Conservation (phyloP, 2,888 invertebrate species). For the Sesia apiformis region DNA sequence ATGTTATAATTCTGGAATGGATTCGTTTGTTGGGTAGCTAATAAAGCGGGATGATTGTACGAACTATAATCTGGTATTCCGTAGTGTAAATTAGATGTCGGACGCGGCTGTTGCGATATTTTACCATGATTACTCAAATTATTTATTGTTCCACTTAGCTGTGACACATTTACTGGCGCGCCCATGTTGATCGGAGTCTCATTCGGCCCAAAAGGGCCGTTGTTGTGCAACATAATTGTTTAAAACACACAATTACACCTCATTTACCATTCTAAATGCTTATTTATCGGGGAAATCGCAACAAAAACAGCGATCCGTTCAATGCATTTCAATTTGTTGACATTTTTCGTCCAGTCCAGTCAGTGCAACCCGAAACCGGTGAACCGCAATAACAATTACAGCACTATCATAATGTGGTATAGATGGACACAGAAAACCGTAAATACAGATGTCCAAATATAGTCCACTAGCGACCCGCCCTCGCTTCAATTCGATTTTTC, state of each 20-base stretch:
- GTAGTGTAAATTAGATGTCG: conserved; percentile 26
- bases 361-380: background rate
- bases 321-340: conserved; percentile 23
- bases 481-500: too few relatives aligned
- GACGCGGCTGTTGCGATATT: conserved; percentile 30
- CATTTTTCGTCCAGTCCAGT: conserved; percentile 17
- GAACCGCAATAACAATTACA: too few relatives aligned
- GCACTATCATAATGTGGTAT: too few relatives aligned
- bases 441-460: too few relatives aligned
- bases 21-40: conserved; percentile 29
- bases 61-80: conserved; percentile 33
- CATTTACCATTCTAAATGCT: conserved; percentile 14
- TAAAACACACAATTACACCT: conserved; percentile 7
- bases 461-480: too few relatives aligned
- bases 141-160: conserved; percentile 30
- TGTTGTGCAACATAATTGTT: conserved; percentile 50
- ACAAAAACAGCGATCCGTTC: conserved; percentile 21
- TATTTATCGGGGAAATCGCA: conserved; percentile 12
- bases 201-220: conserved; percentile 46
- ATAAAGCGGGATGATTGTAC: conserved; percentile 28
- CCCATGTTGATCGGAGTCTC: conserved; percentile 46
- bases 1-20: conserved; percentile 35
- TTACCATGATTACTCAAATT: conserved; percentile 44
- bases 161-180: conserved; percentile 38
- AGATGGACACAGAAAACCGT: too few relatives aligned